Base-by-base conservation (phyloP, 2,797 vertebrate genomes). In the Florisuga fusca region DNA sequence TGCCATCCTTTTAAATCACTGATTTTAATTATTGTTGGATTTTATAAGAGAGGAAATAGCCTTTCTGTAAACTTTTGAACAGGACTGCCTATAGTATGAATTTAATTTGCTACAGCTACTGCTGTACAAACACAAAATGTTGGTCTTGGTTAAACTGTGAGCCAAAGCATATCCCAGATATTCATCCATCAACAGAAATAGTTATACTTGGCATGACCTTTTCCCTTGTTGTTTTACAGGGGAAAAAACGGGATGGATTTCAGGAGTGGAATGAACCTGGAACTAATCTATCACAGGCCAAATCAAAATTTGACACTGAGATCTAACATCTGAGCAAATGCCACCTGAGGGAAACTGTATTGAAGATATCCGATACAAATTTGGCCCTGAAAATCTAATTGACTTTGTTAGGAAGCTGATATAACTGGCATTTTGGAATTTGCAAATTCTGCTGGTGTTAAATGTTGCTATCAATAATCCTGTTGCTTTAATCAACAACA, bases 51-150 rank as follows among this genome's bases (percentile, higher is more conserved):
- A 67, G 34, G 41, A 12, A 72, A 34, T 68, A 96, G 33, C 9
- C 19, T 31, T 75, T 93, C 90, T 58, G 55, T 87, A 94, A 97
- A 87, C 26, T 81, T 83, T 67, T 84, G 51, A 81, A 81, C n/a
- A 92, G 20, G 67, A 36, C 45, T 90, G 45, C 41, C 64, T 87
- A 38, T 43, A 86, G 15, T 8, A 83, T 29, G 34, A 69, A 46
- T 58, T 66, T 83, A 85, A 88, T 89, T 76, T 87, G 78, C 53
- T 82, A 68, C 8, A 53, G 34, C 21, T 89, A 61, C 38, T 45
- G 10, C 29, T 71, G 25, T 68, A 41, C 36, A 74, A 78, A 95
- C 81, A 18, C n/a, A 71, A 63, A 89, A 75, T 72, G 38, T 74
- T 54, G 51, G 46, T 73, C 21, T 68, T 83, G 10, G 33, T 78